Percentiles rank a stretch among this genome's conserved stretches.
phyloP scores from a whole-genome alignment of 2,797 vertebrate genomes.

The Lepus oiostolus region DNA sequence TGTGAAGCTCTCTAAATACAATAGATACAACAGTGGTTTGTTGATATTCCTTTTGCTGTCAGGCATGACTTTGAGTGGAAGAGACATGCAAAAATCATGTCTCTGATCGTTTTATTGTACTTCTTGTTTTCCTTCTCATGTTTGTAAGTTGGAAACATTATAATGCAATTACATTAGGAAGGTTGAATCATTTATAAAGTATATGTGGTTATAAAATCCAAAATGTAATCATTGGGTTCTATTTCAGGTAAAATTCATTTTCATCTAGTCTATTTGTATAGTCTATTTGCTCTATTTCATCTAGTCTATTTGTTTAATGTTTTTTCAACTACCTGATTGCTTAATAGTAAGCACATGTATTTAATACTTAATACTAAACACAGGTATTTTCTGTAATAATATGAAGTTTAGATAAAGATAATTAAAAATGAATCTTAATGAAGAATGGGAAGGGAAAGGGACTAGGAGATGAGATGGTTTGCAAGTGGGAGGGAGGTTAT shows the following conservation, averaged over 20 bases:
- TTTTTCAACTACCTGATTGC: background rate
- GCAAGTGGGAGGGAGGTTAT: no score
- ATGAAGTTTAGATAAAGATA: constrained; percentile 2
- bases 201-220: background rate
- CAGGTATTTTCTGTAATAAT: background rate
- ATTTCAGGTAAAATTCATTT: constrained; percentile 58
- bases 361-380: no score
- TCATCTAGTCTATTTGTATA: background rate
- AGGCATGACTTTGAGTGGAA: background rate
- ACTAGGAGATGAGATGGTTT: no score
- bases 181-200: background rate
- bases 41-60: background rate
- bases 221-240: background rate
- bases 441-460: no score
- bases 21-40: background rate
- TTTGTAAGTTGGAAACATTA: constrained; percentile 13
- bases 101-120: background rate
- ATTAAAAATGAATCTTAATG: no score
- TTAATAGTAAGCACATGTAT: background rate
- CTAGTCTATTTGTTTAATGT: background rate
- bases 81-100: background rate
- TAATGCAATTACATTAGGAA: constrained; percentile 28
- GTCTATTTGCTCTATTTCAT: background rate
- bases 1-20: background rate
- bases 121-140: background rate